A percentile compares a stretch with the other conserved stretches of the same genome.
These are phyloP conservation scores for Clunio marinus DNA, from an alignment of 2,888 invertebrate genomes.

Conservation along the genomic window DNA sequence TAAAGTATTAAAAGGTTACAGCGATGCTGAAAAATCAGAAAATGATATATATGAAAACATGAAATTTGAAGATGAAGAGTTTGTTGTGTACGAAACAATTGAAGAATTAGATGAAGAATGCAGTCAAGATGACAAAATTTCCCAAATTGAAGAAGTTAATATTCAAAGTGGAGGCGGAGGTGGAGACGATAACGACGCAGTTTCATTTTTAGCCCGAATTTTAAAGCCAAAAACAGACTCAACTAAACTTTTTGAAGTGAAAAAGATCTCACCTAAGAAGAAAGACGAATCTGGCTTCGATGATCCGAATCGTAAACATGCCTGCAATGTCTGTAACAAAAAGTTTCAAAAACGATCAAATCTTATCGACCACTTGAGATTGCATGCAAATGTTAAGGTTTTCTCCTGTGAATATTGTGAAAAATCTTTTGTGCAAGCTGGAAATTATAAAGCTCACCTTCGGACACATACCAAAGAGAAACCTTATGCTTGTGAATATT, in stretches of 20 bases:
- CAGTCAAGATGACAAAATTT: neutral
- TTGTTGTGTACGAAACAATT: slow-evolving; percentile 23
- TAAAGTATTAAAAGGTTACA: slow-evolving; percentile 8
- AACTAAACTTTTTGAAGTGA: slow-evolving; percentile 4
- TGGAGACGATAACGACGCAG: slow-evolving; percentile 18
- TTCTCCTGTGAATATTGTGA: slow-evolving; percentile 43
- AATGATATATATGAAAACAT: slow-evolving; percentile 28
- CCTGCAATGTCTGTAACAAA: slow-evolving; percentile 43
- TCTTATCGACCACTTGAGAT: slow-evolving; percentile 43
- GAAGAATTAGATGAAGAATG: slow-evolving; percentile 15
- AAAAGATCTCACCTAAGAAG: slow-evolving; percentile 2
- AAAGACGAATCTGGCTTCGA: neutral
- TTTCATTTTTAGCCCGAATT: slow-evolving; percentile 25
- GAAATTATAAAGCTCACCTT: slow-evolving; percentile 43
- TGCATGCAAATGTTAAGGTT: slow-evolving; percentile 43
- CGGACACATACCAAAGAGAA: slow-evolving; percentile 43
- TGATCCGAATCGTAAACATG: slow-evolving; percentile 36
- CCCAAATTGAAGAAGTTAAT: neutral
- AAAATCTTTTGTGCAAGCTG: slow-evolving; percentile 43
- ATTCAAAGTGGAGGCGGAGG: neutral
- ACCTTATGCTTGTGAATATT: slow-evolving; percentile 41
- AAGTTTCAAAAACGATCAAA: slow-evolving; percentile 42
- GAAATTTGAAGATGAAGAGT: slow-evolving; percentile 20
- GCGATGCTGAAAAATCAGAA: slow-evolving; percentile 24
- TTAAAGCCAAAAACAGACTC: neutral